Evolutionary conservation across 2,888 invertebrate species (phyloP), one percentile per base, ranked within the genome.

Genomic region (Tanytarsus gracilentus): DNA sequence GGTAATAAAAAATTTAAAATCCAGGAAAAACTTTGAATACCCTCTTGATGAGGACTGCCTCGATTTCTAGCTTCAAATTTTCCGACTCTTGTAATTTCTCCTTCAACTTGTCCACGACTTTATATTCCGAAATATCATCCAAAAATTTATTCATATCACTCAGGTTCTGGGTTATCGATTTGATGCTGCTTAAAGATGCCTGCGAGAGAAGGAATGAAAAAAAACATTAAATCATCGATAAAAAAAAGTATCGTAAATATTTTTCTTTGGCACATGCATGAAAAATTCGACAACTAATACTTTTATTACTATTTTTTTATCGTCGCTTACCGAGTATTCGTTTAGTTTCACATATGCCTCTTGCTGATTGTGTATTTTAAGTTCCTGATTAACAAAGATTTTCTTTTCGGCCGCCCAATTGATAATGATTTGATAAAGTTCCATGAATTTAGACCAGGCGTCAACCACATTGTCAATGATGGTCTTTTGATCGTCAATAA

Each of bases 91-190:
- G 85, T 68, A 95, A 79, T 71, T 90, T 88, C 62, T 86, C 84
- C 62, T 89, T 88, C 65, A 95, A 79, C 71, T 91, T 87, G 58
- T 88, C 91, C 39, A 88, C 86, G 71, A 83, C 88, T 29, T 92
- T 90, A 3, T 88, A 84, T 68, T 86, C 85, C 65, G 85, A 83
- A 64, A 94, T 90, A 62, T 83, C 80, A 68, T 91, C 91, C 69
- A 94, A 77, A 74, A 93, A 92, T 71, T 88, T 90, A 55, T 86
- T 84, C 93, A 94, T 94, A 71, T 94, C 93, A 67, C 87, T 86
- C 69, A 93, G 77, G 72, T 90, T 87, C 74, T 91, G 91, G 65
- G 85, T 84, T 70, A 88, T 87, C 68, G 85, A 83, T 75, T 91
- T 93, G 76, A 90, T 88, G 75, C 87, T 88, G 76, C 92, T 92